Conservation (phyloP, 2,113 vertebrate species). For the Gavia stellata region DNA sequence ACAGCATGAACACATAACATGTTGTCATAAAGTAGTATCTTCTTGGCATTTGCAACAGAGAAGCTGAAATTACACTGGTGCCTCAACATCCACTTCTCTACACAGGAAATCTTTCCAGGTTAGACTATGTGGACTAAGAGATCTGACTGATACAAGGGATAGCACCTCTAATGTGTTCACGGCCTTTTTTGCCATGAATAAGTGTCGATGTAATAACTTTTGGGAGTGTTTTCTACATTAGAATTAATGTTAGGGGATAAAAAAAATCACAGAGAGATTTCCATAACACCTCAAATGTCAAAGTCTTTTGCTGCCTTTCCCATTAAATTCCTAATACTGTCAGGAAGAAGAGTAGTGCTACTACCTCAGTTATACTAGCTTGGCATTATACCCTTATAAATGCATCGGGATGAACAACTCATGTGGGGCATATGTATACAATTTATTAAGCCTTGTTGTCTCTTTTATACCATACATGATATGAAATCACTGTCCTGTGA, state of each 20-base stretch:
- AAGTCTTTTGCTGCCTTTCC: background rate
- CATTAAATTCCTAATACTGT: background rate
- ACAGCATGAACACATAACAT: background rate
- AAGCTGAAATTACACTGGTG: background rate
- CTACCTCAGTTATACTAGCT: background rate
- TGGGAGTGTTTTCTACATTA: background rate
- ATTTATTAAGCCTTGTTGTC: background rate
- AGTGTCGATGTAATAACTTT: background rate
- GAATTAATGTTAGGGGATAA: background rate
- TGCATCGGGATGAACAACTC: background rate
- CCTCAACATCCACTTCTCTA: background rate
- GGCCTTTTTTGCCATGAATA: background rate
- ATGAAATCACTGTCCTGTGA: background rate
- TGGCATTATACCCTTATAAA: background rate
- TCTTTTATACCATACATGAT: background rate
- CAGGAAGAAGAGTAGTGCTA: background rate
- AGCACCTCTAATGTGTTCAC: background rate
- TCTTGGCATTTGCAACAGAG: background rate
- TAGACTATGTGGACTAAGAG: background rate
- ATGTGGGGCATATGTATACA: rapidly evolving
- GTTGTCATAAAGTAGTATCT: background rate
- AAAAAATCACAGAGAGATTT: background rate
- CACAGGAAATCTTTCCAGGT: background rate
- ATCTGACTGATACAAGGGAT: background rate
- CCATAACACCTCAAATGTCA: background rate